These are phyloP conservation scores for Uria lomvia DNA, from an alignment of 2,113 vertebrate genomes.

Conservation along the genomic window DNA sequence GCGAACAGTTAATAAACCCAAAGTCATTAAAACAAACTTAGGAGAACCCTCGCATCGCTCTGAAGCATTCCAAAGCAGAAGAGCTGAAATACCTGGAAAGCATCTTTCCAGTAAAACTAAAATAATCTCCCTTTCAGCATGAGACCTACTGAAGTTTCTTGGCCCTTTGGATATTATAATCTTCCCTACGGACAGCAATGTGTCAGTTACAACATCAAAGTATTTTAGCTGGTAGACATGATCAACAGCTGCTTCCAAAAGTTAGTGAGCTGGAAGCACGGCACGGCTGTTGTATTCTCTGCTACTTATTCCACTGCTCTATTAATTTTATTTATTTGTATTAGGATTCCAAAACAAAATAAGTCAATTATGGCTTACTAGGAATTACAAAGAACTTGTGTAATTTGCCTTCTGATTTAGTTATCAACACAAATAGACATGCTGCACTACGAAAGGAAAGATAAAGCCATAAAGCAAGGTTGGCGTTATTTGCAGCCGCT, in stretches of 20 bases:
- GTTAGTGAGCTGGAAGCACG: not conserved
- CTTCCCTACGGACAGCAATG: not conserved
- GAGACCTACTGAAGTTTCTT: not conserved
- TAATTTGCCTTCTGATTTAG: constrained; percentile 18
- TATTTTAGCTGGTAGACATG: not conserved
- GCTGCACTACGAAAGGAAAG: not conserved
- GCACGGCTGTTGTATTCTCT: not conserved
- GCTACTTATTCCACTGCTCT: not conserved
- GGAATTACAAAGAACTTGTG: not conserved
- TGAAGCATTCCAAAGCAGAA: not conserved
- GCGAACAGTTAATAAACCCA: not conserved
- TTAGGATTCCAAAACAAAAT: not conserved
- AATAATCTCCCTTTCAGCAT: not conserved
- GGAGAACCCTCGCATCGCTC: not conserved
- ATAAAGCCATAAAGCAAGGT: constrained; percentile 2
- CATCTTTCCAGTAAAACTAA: not conserved
- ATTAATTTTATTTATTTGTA: not conserved
- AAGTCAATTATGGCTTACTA: not conserved
- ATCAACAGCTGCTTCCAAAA: not conserved
- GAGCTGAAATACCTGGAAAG: not conserved
- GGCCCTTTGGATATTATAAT: not conserved
- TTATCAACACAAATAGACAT: not conserved
- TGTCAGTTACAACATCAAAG: not conserved
- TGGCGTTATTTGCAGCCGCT: not conserved
- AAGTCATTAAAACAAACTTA: not conserved